These are phyloP conservation scores for Celastrina argiolus DNA, from an alignment of 2,888 invertebrate species.

Conservation along the genomic window DNA sequence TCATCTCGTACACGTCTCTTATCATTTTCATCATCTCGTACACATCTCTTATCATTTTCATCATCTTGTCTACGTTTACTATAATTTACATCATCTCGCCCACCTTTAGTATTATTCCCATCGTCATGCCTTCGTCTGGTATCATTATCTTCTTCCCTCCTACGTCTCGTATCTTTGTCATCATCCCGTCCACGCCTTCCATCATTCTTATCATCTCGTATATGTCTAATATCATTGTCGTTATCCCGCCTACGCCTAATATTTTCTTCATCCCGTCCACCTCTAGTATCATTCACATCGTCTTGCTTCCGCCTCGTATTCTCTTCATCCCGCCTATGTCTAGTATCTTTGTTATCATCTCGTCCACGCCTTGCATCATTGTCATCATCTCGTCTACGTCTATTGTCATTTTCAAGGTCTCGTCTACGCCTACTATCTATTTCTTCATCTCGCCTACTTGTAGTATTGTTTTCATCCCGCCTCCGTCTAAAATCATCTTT, in stretches of 20 bases:
- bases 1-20: constrained; percentile 19
- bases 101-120: neutral
- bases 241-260: neutral
- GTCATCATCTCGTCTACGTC: neutral
- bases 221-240: neutral
- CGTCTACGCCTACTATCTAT: constrained; percentile 27
- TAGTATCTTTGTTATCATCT: constrained; percentile 19
- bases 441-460: constrained; percentile 27
- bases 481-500: constrained; percentile 29
- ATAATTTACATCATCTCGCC: neutral
- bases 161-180: neutral
- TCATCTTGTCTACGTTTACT: no score
- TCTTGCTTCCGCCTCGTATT: neutral
- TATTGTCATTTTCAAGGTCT: neutral
- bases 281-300: neutral
- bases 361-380: neutral
- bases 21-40: neutral
- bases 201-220: constrained; percentile 15
- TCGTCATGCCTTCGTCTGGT: neutral
- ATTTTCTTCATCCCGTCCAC: neutral
- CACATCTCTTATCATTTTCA: no score
- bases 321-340: neutral
- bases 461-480: constrained; percentile 26
- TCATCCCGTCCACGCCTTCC: neutral
- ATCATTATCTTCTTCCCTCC: neutral